A percentile compares a stretch with the other conserved stretches of the same genome.
phyloP scores from a whole-genome alignment of 2,888 invertebrate species.

The Ophion ellenae region DNA sequence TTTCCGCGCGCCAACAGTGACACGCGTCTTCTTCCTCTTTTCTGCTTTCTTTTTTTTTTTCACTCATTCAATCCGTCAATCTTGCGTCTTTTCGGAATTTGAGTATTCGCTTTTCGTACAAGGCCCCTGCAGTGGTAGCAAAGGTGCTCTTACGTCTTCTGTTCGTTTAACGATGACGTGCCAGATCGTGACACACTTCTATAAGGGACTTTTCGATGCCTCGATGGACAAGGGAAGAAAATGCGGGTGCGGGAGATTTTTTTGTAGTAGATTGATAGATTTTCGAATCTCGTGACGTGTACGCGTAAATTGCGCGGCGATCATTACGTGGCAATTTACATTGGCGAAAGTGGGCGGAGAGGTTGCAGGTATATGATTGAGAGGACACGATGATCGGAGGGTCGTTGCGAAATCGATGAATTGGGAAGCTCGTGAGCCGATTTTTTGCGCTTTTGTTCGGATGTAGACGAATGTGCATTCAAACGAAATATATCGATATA shows the following conservation, averaged over 20 bases:
- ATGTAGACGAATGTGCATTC: not conserved
- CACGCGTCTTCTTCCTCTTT: conserved; percentile 57
- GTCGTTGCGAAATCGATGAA: conserved; percentile 56
- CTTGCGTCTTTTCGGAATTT: not conserved
- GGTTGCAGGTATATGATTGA: conserved; percentile 16
- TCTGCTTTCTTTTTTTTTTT: not conserved
- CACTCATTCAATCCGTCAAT: not conserved
- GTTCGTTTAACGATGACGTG: too few relatives aligned
- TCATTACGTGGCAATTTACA: conserved; percentile 39
- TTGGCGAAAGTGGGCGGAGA: conserved; percentile 13
- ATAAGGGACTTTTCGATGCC: not conserved
- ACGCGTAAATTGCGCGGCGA: conserved; percentile 6
- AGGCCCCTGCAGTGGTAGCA: too few relatives aligned
- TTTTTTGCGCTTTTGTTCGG: conserved; percentile 20
- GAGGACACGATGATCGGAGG: conserved; percentile 45
- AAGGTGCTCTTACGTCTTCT: too few relatives aligned
- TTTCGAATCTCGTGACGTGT: not conserved
- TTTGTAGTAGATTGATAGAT: not conserved
- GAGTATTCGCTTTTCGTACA: not conserved
- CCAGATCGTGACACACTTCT: not conserved
- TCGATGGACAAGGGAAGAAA: not conserved
- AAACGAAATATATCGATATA: too few relatives aligned
- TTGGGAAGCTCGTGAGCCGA: conserved; percentile 23
- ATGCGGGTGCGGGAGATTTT: not conserved
- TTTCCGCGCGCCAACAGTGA: conserved; percentile 55